Base-by-base conservation (phyloP, 2,888 invertebrate species). In the Nomada ferruginata region DNA sequence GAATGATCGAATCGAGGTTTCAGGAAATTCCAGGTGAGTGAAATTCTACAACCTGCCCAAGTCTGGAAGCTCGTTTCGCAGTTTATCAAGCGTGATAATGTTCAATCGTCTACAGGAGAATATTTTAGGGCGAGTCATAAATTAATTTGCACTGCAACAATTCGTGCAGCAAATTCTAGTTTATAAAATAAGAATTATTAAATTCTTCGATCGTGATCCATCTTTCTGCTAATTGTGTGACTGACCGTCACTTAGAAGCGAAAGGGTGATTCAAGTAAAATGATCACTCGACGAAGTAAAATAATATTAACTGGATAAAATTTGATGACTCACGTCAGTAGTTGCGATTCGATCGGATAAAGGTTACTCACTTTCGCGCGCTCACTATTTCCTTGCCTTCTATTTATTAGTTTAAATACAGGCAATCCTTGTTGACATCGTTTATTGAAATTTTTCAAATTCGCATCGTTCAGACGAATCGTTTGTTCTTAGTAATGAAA, bases 401-500 rank as follows among this genome's bases (percentile, higher is more conserved):
- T 72, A 71, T 73, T 36, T 23, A 72, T 72, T 73, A 79, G 61
- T 85, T 85, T 50, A 26, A 72, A 36, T 13, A 26, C 36, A 29
- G 42, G 59, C 59, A 53, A 66, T 76, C 59, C 3, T 60, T 63
- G 18, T 72, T 36, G 15, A 36, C 23, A 29, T 50, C n/a, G 42
- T 64, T 76, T 47, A 79, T 50, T 65, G 29, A 44, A 53, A 18
- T 26, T 47, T 63, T 75, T 66, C 75, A 36, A n/a, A 13, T 52
- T 23, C 29, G 2, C 18, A 36, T 53, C n/a, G 20, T 63, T 69
- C 55, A 13, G 18, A 29, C 26, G 26, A 63, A 75, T 82, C 63
- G 63, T 73, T 85, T 80, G 70, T 76, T 60, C 55, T 85, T 85
- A 60, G 64, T 64, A 42, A 36, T 2, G 50, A n/a, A 23, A 15